phyloP scores from a whole-genome alignment of 2,113 vertebrate species.

The Leptodactylus fuscus region DNA sequence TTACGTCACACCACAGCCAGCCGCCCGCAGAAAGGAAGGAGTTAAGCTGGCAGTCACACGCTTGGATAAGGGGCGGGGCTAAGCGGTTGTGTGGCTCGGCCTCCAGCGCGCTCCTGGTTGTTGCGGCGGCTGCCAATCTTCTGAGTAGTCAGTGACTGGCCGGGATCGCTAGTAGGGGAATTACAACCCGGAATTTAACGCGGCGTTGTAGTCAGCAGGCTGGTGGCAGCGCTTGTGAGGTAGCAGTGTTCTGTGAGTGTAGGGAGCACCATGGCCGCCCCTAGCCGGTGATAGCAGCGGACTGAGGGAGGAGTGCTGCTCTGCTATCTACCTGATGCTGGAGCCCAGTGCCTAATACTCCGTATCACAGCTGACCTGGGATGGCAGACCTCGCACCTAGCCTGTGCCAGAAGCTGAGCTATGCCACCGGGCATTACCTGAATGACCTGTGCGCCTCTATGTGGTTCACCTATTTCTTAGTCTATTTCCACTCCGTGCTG shows the following conservation, averaged over 20 bases:
- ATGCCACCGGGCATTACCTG: constrained; percentile 85
- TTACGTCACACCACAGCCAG: too few relatives aligned
- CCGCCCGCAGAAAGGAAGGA: not conserved
- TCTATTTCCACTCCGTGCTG: constrained; percentile 87
- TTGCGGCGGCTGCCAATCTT: not conserved
- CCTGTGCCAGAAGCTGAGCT: constrained; percentile 76
- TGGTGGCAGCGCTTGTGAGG: too few relatives aligned
- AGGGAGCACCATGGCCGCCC: too few relatives aligned
- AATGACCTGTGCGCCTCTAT: constrained; percentile 92
- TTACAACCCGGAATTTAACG: not conserved
- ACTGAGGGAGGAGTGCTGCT: too few relatives aligned
- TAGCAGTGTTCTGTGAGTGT: not conserved
- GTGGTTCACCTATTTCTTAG: constrained; percentile 89
- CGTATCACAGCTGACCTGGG: not conserved
- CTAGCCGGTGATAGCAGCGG: too few relatives aligned
- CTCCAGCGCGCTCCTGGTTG: not conserved
- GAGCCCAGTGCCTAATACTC: not conserved
- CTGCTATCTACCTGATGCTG: not conserved
- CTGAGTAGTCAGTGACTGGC: not conserved
- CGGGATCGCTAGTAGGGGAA: too few relatives aligned
- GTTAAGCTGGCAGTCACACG: not conserved
- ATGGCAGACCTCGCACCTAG: constrained; percentile 51
- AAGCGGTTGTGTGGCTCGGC: not conserved
- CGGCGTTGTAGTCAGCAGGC: not conserved
- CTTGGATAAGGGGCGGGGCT: not conserved